Evolutionary conservation across 1,140 invertebrate genomes (phyloP).

Genomic region (Cataglyphis hispanica): DNA sequence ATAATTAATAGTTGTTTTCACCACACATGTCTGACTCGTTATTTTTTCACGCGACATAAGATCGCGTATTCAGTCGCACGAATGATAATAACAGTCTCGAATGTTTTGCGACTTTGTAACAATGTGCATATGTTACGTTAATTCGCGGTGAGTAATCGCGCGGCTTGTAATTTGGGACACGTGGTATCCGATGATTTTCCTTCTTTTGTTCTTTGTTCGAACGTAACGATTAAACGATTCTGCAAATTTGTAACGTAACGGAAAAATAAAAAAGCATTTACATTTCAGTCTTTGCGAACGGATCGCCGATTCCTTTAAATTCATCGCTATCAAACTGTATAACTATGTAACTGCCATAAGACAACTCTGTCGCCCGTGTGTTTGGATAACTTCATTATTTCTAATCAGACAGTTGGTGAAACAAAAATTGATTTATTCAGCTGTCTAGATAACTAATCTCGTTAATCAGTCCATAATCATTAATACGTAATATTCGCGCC

Average conservation of each 20-base stretch:
- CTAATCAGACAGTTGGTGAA: conserved; percentile 10
- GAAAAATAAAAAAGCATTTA: background rate
- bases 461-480: conserved; percentile 54
- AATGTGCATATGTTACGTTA: conserved; percentile 46
- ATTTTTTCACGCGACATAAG: conserved; percentile 50
- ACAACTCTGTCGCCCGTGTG: background rate
- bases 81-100: conserved; percentile 46
- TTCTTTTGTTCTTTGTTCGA: conserved; percentile 40
- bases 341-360: conserved; percentile 18
- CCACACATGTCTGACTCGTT: conserved; percentile 44
- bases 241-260: conserved; percentile 5
- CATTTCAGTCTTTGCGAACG: background rate
- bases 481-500: background rate
- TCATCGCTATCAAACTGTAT: background rate
- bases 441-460: conserved; percentile 50
- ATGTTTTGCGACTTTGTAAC: conserved; percentile 55
- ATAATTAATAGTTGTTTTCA: conserved; percentile 50
- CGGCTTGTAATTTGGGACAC: conserved; percentile 44
- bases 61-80: conserved; percentile 23
- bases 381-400: conserved; percentile 54
- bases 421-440: conserved; percentile 52
- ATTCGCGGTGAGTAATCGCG: conserved; percentile 60
- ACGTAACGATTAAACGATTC: conserved; percentile 39
- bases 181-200: conserved; percentile 43
- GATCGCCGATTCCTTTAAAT: too few relatives aligned